Evolutionary conservation across 30 jellyfish, hydroid and myxozoan genomes (phyloP).

Genomic region (Rhopilema esculentum): DNA sequence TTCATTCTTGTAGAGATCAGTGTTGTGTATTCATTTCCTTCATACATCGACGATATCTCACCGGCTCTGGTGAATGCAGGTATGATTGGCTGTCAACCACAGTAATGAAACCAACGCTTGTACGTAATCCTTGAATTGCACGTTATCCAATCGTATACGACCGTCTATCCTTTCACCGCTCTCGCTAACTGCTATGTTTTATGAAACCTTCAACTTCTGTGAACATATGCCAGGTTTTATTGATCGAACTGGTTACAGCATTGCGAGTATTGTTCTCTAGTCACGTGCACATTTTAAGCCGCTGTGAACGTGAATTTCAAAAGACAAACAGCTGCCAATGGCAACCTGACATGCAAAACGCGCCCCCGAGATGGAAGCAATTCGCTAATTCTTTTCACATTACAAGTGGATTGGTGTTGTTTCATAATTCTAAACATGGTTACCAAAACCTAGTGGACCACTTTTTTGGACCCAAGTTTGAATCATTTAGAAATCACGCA

Average conservation of each 20-base stretch:
- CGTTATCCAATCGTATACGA: too few relatives aligned
- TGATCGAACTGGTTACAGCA: neutral
- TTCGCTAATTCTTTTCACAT: too few relatives aligned
- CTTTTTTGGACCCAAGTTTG: too few relatives aligned
- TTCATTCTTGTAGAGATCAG: neutral
- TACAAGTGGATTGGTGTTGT: too few relatives aligned
- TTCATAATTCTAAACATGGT: too few relatives aligned
- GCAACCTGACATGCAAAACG: neutral
- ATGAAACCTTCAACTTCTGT: neutral
- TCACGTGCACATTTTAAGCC: neutral
- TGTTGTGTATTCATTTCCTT: neutral
- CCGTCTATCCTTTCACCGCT: neutral
- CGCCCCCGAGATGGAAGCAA: neutral
- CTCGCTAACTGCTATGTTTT: neutral
- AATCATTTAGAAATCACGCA: too few relatives aligned
- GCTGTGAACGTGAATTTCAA: neutral
- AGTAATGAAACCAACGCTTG: neutral
- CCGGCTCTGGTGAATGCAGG: too few relatives aligned
- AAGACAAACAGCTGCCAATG: neutral
- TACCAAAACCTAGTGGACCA: too few relatives aligned
- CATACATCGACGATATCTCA: too few relatives aligned
- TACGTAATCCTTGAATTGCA: neutral
- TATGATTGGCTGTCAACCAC: neutral
- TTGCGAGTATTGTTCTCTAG: neutral
- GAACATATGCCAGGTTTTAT: neutral